Percentiles rank a stretch among this genome's conserved stretches.
phyloP scores from a whole-genome alignment of 2,113 vertebrate genomes.

The Oceanites oceanicus region DNA sequence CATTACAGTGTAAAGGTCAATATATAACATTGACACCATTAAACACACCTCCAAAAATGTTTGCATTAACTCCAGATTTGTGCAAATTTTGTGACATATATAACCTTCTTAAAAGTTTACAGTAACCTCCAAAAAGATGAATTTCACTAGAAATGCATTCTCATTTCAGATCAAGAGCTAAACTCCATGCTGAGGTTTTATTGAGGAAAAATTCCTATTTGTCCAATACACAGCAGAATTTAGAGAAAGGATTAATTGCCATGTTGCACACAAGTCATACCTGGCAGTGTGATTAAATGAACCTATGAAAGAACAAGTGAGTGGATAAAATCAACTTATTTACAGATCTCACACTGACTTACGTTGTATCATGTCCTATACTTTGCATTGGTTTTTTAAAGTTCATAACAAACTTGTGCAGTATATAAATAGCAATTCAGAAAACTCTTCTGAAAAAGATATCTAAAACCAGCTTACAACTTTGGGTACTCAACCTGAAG shows the following conservation, averaged over 20 bases:
- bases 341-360: background rate
- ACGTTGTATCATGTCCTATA: background rate
- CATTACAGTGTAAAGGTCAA: background rate
- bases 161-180: background rate
- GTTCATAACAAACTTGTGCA: background rate
- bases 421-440: background rate
- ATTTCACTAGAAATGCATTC: background rate
- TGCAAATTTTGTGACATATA: background rate
- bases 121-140: background rate
- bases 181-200: background rate
- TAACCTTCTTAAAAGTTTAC: background rate
- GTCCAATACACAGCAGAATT: background rate
- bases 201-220: background rate
- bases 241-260: background rate
- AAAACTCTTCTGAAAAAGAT: background rate
- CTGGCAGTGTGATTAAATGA: background rate
- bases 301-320: background rate
- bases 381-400: background rate
- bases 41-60: background rate
- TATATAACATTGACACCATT: background rate
- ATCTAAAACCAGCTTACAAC: background rate
- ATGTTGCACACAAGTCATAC: background rate
- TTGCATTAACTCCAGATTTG: background rate
- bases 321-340: background rate
- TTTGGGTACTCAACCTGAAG: background rate